These are phyloP conservation scores for Pristionchus maxplancki DNA, from an alignment of 2,888 invertebrate species.

Conservation along the genomic window DNA sequence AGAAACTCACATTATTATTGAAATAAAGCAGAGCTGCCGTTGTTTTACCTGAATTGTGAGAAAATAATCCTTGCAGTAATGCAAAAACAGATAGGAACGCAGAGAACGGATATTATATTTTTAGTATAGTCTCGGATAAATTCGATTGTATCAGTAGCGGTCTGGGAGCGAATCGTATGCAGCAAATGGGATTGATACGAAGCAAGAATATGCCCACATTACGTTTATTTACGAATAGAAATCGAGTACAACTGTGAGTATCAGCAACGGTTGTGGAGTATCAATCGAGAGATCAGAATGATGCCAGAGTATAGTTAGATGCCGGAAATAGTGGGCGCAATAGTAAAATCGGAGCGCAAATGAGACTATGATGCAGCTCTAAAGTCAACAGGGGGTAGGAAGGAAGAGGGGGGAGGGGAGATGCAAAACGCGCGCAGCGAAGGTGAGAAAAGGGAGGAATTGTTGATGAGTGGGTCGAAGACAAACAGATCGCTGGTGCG, in stretches of 20 bases:
- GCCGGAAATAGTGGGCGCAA: not conserved
- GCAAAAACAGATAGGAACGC: not conserved
- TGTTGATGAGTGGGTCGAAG: not conserved
- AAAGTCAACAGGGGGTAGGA: not conserved
- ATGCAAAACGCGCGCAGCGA: not conserved
- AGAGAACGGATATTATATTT: not conserved
- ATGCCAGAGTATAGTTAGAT: not conserved
- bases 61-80: not conserved
- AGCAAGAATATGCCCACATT: not conserved
- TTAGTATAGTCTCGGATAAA: not conserved
- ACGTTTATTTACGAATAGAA: constrained; percentile 4
- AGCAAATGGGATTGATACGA: not conserved
- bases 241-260: not conserved
- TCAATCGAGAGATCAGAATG: not conserved
- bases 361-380: constrained; percentile 7
- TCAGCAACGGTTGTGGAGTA: not conserved
- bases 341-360: not conserved
- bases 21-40: not conserved
- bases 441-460: not conserved
- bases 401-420: not conserved
- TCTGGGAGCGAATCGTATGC: not conserved
- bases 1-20: not conserved
- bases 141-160: not conserved
- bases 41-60: not conserved
- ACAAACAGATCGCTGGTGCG: not conserved